Evolutionary conservation across 2,113 vertebrate genomes (phyloP), one percentile per base, ranked within the genome.

Genomic region (Nanorana parkeri): DNA sequence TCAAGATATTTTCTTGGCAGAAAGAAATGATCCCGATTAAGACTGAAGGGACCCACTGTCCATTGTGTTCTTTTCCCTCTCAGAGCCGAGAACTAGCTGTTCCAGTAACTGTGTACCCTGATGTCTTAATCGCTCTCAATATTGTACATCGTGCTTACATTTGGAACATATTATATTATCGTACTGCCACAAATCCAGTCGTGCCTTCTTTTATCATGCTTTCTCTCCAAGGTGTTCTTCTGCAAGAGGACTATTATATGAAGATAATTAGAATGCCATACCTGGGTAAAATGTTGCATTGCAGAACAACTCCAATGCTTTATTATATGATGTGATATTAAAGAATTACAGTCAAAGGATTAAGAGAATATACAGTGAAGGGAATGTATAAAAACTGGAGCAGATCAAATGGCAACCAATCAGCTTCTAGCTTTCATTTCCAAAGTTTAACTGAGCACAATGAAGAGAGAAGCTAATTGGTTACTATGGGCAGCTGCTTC

Each of bases 1-100:
- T 65, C 61, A 29, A 77, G 41, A 64, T 21, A 69, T 54, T 77
- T 66, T 78, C 63, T 55, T 78, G 47, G 24, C 41, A 66, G 64
- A 66, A 54, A 23, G 8, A 65, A 66, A 66, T 24, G n/a, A 54
- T 65, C 63, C 61, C 32, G 60, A 66, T 77, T 41, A 77, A 11
- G 36, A 77, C 3, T 77, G n/a, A 26, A 63, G 7, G 23, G 41
- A 64, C 74, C 60, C 64, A 64, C 7, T 64, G 58, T 64, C 74
- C 36, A 77, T 23, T 52, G 58, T 24, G n/a, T 16, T 41, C 17
- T 56, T 29, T 72, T 13, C 17, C 1, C 3, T n/a, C 21, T 52
- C 2, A 26, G 20, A 51, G 55, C 73, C 63, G 15, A 41, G 74
- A 51, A 51, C 36, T 51, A 64, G 60, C 21, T 76, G 56, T 77